Base-by-base conservation (phyloP, 2,888 invertebrate species). In the Cephus sareptanus region DNA sequence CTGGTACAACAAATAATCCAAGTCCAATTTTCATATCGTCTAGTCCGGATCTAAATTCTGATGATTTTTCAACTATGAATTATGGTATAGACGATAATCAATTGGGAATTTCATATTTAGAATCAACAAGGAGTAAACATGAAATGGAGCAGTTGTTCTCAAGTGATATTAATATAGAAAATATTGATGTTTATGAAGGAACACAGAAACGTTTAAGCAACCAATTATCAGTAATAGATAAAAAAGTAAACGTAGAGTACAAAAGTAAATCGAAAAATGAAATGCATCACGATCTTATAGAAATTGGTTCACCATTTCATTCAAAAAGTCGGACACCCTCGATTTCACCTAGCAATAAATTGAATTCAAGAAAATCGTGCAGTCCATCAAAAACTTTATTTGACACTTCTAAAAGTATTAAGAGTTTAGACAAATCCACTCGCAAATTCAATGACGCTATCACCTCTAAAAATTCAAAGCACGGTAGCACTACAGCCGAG, bases 1-100 rank as follows among this genome's bases (percentile, higher is more conserved):
- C 56, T 23, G 23, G 56, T 23, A 9, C 23, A 56, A 56, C 23
- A 34, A 34, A 37, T 37, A 76, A 69, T 77, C 70, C 80, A 13
- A 85, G 83, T 76, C 83, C 84, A 33, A 84, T 86, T 80, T 71
- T 82, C 1, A 75, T 86, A 74, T 78, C 80, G 33, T 85, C 85
- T 30, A 83, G 81, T 79, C 80, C 84, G 3, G 83, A 84, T 33
- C 33, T 73, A n/a, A 73, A 70, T 30, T 6, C 23, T 56, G 83
- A 79, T 37, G 31, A 11, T 73, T 68, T 23, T 75, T 9, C 56
- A 56, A 56, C 56, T 56, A 23, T 56, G 56, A 56, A 56, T 56
- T 56, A 56, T 23, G 56, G 23, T 23, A 56, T 23, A 56, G 56
- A 56, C 23, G 23, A 56, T 56, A 23, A 56, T 56, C 56, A 56